phyloP scores from a whole-genome alignment of 2,888 invertebrate species.

The Agriopis leucophaearia region DNA sequence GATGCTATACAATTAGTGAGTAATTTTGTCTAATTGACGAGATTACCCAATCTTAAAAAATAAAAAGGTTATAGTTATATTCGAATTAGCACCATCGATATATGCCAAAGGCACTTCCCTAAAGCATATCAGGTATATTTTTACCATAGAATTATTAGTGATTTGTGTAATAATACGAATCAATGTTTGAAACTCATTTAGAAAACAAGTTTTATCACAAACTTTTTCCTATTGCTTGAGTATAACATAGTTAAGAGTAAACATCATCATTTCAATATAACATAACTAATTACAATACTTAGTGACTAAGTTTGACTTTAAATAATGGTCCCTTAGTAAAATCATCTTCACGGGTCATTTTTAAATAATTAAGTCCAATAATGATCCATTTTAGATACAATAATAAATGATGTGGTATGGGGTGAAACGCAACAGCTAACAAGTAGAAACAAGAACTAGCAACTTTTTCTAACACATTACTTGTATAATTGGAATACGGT shows the following conservation, averaged over 20 bases:
- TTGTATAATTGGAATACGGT: too few relatives aligned
- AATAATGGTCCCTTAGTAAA: slow-evolving; percentile 16
- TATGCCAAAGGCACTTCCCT: slow-evolving; percentile 28
- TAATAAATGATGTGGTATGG: not conserved
- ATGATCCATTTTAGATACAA: not conserved
- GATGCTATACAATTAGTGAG: not conserved
- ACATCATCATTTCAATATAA: not conserved
- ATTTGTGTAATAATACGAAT: not conserved
- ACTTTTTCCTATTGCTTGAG: slow-evolving; percentile 11
- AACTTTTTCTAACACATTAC: too few relatives aligned
- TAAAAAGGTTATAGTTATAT: slow-evolving; percentile 20
- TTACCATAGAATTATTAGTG: not conserved
- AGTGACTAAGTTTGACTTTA: slow-evolving; percentile 23
- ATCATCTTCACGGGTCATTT: slow-evolving; percentile 8
- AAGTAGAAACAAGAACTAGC: too few relatives aligned
- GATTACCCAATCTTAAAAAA: slow-evolving; percentile 23
- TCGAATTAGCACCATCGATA: slow-evolving; percentile 47
- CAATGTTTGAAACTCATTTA: not conserved
- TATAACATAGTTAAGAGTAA: not conserved
- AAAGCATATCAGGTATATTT: not conserved
- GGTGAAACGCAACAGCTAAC: not conserved
- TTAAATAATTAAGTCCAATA: slow-evolving; percentile 10
- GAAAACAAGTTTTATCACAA: slow-evolving; percentile 14
- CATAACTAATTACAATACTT: slow-evolving; percentile 20
- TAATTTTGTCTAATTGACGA: slow-evolving; percentile 17